These are phyloP conservation scores for Tupaia chinensis DNA, from an alignment of 2,113 vertebrate genomes.

Conservation along the genomic window DNA sequence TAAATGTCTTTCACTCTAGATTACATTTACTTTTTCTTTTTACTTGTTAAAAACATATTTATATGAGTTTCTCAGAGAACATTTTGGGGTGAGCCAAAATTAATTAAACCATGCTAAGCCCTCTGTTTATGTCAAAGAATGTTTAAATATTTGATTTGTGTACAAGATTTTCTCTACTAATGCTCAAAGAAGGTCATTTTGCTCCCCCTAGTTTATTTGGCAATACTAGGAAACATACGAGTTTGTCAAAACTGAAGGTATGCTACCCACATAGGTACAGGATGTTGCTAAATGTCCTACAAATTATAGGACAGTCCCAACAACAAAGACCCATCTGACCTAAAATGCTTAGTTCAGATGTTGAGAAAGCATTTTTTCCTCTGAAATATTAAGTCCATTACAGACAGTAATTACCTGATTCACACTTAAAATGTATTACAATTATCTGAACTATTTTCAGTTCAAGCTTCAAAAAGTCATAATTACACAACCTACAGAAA, in stretches of 20 bases:
- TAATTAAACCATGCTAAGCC: conserved; percentile 2
- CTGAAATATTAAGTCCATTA: background rate
- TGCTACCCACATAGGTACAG: background rate
- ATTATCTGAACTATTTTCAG: conserved; percentile 20
- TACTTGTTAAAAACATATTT: background rate
- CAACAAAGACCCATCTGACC: background rate
- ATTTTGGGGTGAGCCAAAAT: background rate
- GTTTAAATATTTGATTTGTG: background rate
- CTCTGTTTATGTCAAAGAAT: background rate
- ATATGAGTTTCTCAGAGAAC: conserved; percentile 5
- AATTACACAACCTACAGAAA: conserved; percentile 34
- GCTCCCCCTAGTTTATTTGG: background rate
- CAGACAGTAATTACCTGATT: background rate
- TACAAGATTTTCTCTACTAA: background rate
- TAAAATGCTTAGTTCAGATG: background rate
- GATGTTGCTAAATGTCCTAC: background rate
- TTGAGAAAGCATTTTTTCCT: background rate
- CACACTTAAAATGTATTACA: conserved; percentile 31
- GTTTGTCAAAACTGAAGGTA: background rate
- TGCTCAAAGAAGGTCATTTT: background rate
- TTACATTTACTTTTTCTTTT: background rate
- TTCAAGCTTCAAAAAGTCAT: conserved; percentile 49
- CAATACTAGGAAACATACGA: background rate
- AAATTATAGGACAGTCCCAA: background rate
- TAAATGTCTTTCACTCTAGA: background rate